Base-by-base conservation (phyloP, 1,140 invertebrate genomes). In the Phymorhynchus buccinoides region DNA sequence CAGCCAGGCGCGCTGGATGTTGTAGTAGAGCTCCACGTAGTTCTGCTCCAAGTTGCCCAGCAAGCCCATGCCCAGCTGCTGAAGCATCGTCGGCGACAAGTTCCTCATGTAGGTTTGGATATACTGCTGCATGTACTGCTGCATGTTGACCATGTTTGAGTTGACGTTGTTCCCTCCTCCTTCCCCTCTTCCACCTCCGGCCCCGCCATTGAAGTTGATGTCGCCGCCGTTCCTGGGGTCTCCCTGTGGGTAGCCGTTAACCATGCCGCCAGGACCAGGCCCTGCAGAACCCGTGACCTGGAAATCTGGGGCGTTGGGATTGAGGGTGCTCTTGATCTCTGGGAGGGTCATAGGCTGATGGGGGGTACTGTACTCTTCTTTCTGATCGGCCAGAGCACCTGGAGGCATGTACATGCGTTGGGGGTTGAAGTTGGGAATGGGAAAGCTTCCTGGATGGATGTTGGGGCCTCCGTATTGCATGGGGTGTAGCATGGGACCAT, bases 261-360 rank as follows among this genome's bases (percentile, higher is more conserved):
- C n/a, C 32, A 83, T 18, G 41, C 81, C 79, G 35, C 84, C 52
- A n/a, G 84, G 80, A 41, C 84, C 71, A 39, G 52, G 30, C 7
- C 68, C 4, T 27, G 87, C 77, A 95, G 95, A 68, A 30, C 80
- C 84, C 1, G 86, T 52, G 16, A 86, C 30, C 22, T 84, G 84
- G 91, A 97, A 98, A 93, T 97, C 96, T 2, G 97, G 96, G 32
- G 97, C 97, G 89, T 97, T 95, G 1, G 97, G 97, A 94, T 98
- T 98, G 79, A 98, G 94, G 79, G 96, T 95, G 52, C 96, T 97
- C 85, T 94, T 93, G 42, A 94, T 93, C 79, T 93, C 91, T 12
- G 93, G 92, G 77, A 93, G 87, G 27, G 92, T 94, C 92, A 93
- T 92, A 37, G 93, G 92, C 82, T 92, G 90, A 77, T 91, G 79